phyloP scores from a whole-genome alignment of 2,113 vertebrate genomes.

The Phalacrocorax pelagicus region DNA sequence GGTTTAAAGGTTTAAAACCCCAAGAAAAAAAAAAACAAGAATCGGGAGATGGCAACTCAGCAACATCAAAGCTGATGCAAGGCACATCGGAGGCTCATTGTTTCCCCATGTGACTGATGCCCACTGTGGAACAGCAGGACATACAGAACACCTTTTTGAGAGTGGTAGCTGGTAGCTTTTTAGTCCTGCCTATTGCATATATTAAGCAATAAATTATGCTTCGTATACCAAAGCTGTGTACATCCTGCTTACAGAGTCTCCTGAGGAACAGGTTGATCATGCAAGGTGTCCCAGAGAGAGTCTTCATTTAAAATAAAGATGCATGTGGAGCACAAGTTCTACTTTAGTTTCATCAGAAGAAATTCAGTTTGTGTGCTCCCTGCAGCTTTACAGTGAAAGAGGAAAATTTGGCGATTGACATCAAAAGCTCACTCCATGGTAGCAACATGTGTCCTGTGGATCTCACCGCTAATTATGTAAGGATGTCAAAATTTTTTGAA shows the following conservation, averaged over 20 bases:
- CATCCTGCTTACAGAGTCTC: background rate
- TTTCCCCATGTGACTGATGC: background rate
- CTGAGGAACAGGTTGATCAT: background rate
- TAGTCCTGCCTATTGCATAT: background rate
- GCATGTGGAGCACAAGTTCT: background rate
- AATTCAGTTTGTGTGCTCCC: background rate
- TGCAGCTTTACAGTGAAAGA: background rate
- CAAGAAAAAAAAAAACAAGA: background rate
- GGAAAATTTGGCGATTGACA: fast-evolving
- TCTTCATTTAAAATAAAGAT: background rate
- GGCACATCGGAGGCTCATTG: fast-evolving
- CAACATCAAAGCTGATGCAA: background rate
- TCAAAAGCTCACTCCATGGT: background rate
- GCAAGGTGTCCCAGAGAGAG: background rate
- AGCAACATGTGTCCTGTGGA: background rate
- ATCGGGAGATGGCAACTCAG: background rate
- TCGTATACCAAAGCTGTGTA: background rate
- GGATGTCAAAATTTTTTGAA: background rate
- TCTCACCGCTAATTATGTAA: background rate
- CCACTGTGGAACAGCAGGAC: background rate
- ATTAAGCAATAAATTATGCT: background rate
- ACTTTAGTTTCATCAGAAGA: background rate
- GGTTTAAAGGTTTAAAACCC: background rate
- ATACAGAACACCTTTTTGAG: background rate
- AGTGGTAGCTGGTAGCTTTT: background rate